Evolutionary conservation across 1,140 invertebrate species (phyloP).

Genomic region (Aphaenogaster floridana): DNA sequence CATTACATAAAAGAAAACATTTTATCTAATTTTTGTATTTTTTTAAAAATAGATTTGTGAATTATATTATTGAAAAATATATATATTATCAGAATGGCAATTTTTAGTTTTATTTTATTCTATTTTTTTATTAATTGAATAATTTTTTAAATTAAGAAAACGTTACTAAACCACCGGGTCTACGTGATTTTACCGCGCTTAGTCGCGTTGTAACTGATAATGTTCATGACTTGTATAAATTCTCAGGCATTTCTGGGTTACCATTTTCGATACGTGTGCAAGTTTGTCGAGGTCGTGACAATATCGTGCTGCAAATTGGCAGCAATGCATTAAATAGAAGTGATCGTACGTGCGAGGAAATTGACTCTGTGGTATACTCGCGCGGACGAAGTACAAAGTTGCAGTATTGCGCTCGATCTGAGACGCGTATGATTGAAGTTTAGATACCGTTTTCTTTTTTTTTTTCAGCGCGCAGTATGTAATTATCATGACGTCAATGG

Average conservation of each 20-base stretch:
- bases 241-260: slow-evolving; percentile 44
- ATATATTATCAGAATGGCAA: not conserved
- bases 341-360: slow-evolving; percentile 64
- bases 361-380: slow-evolving; percentile 45
- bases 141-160: slow-evolving; percentile 8
- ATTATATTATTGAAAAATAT: not conserved
- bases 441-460: slow-evolving; percentile 40
- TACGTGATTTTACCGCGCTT: not conserved
- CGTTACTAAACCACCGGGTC: not conserved
- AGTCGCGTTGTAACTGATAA: not conserved
- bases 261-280: slow-evolving; percentile 57
- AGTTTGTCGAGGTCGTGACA: slow-evolving; percentile 62
- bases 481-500: slow-evolving; percentile 52
- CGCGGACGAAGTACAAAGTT: slow-evolving; percentile 42
- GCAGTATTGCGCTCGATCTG: slow-evolving; percentile 40
- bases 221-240: slow-evolving; percentile 20
- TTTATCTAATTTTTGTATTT: not conserved
- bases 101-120: not conserved
- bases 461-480: slow-evolving; percentile 6
- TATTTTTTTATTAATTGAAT: not conserved
- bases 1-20: not conserved
- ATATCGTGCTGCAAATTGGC: slow-evolving; percentile 62
- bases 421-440: slow-evolving; percentile 36
- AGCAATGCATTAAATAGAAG: slow-evolving; percentile 65
- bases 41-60: not conserved